Percentiles rank a stretch among this genome's conserved stretches.
phyloP scores from a whole-genome alignment of 2,888 invertebrate species.

The Bembecia ichneumoniformis region DNA sequence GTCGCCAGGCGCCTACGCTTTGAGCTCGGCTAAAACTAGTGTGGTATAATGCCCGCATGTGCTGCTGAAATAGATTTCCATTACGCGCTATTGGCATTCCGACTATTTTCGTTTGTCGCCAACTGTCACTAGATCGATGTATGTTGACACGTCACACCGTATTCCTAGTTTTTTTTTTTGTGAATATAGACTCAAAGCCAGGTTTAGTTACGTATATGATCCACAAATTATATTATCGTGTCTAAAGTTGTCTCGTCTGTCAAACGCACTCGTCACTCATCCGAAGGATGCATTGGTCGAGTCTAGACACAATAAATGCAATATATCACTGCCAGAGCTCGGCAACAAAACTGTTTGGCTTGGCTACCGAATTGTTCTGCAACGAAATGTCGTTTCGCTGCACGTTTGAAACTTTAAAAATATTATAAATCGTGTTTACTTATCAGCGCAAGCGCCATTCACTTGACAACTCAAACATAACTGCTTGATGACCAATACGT shows the following conservation, averaged over 20 bases:
- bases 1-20: slow-evolving; percentile 67
- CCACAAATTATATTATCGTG: not conserved
- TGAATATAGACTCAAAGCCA: slow-evolving; percentile 14
- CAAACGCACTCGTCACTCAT: slow-evolving; percentile 28
- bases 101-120: slow-evolving; percentile 59
- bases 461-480: not conserved
- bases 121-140: slow-evolving; percentile 27
- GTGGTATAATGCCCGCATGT: slow-evolving; percentile 43
- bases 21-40: slow-evolving; percentile 51
- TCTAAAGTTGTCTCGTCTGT: slow-evolving; percentile 23
- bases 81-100: slow-evolving; percentile 57
- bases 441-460: not conserved
- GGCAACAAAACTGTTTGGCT: slow-evolving; percentile 35
- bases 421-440: not conserved
- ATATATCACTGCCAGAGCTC: slow-evolving; percentile 45
- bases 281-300: slow-evolving; percentile 28
- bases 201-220: not conserved
- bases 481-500: too few species aligned
- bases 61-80: slow-evolving; percentile 59
- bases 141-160: slow-evolving; percentile 32
- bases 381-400: not conserved
- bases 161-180: slow-evolving; percentile 22
- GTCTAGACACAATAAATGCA: slow-evolving; percentile 35
- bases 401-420: not conserved
- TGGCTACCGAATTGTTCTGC: slow-evolving; percentile 15